Evolutionary conservation across 2,797 vertebrate genomes (phyloP).

Genomic region (Erithacus rubecula): DNA sequence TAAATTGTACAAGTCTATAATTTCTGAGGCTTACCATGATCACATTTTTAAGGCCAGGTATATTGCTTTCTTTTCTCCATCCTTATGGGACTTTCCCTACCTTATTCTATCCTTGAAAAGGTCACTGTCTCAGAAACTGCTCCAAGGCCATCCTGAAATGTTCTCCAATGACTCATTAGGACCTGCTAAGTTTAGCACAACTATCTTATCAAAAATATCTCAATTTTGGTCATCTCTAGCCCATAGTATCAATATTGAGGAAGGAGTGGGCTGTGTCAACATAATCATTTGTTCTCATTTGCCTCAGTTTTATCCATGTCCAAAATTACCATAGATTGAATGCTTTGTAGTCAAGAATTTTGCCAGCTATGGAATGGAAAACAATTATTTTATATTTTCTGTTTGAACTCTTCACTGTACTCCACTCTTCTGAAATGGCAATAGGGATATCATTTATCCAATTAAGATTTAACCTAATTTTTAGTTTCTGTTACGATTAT

Average conservation of each 20-base stretch:
- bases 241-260: neutral
- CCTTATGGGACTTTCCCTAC: neutral
- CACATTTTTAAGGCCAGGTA: neutral
- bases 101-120: neutral
- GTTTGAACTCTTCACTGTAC: neutral
- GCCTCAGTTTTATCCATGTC: neutral
- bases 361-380: neutral
- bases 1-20: neutral
- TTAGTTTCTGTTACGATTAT: neutral
- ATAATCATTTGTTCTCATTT: neutral
- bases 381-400: neutral
- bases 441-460: neutral
- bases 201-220: neutral
- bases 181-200: neutral
- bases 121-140: neutral
- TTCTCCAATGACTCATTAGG: neutral
- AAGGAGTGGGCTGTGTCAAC: neutral
- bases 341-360: neutral
- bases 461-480: neutral
- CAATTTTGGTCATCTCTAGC: neutral
- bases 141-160: neutral
- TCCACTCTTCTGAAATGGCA: neutral
- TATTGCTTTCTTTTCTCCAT: neutral
- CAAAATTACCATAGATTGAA: neutral
- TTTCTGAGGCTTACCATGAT: neutral